Percentiles rank a stretch among this genome's conserved stretches.
Conservation (phyloP, 2,797 vertebrate genomes). For the Avahi laniger region DNA sequence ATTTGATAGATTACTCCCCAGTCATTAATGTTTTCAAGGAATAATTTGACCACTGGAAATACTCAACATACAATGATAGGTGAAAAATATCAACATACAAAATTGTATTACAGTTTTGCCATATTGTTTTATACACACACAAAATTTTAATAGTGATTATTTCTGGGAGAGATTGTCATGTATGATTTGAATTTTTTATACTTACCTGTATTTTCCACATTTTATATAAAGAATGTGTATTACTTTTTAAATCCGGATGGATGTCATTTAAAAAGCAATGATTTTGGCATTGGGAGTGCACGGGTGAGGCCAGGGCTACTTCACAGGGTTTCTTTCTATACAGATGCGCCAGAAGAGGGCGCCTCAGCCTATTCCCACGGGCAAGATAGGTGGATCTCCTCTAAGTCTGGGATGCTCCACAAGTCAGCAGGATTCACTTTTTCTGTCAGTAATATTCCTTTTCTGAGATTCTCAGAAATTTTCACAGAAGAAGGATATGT, state of each 20-base stretch:
- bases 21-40: slow-evolving; percentile 22
- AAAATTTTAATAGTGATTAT: background rate
- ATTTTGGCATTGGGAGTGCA: background rate
- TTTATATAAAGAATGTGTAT: background rate
- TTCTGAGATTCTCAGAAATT: background rate
- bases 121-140: background rate
- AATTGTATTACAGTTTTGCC: background rate
- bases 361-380: background rate
- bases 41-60: background rate
- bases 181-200: background rate
- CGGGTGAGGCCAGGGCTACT: background rate
- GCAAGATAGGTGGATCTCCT: background rate
- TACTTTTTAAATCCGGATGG: background rate
- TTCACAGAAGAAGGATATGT: background rate
- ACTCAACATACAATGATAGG: background rate
- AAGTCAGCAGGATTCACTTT: background rate
- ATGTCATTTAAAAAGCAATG: background rate
- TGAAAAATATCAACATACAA: background rate
- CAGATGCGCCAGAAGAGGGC: slow-evolving; percentile 55
- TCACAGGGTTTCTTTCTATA: background rate
- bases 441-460: background rate
- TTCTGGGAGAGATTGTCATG: background rate
- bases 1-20: background rate
- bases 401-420: background rate
- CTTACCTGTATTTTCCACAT: background rate